A percentile compares a stretch with the other conserved stretches of the same genome.
Evolutionary conservation across 2,797 vertebrate species (phyloP).

Genomic region (Tenualosa ilisha): DNA sequence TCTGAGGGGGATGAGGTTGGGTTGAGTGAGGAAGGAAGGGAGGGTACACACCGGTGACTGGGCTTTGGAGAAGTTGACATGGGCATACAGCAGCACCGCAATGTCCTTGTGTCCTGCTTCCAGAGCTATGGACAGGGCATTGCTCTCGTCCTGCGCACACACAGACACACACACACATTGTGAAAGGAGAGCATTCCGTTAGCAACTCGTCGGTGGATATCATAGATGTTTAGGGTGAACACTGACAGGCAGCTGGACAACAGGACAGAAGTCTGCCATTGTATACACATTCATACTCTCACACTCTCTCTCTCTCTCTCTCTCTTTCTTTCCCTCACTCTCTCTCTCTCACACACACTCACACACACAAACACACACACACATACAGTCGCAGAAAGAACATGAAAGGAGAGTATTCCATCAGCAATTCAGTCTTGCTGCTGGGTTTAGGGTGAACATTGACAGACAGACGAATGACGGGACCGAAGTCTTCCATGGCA

Average conservation of each 20-base stretch:
- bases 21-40: background rate
- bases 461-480: background rate
- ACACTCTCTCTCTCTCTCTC: background rate
- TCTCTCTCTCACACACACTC: background rate
- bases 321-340: background rate
- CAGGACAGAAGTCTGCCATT: background rate
- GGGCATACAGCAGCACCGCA: constrained; percentile 92
- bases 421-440: too few relatives aligned
- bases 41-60: constrained; percentile 86
- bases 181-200: constrained; percentile 6
- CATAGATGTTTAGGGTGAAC: background rate
- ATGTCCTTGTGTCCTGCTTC: constrained; percentile 99
- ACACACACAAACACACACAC: background rate
- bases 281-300: background rate
- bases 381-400: background rate
- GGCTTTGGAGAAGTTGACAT: constrained; percentile 95
- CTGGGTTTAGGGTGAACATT: too few relatives aligned
- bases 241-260: background rate
- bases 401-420: too few relatives aligned
- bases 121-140: constrained; percentile 94
- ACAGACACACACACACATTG: background rate
- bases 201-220: background rate
- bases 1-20: background rate
- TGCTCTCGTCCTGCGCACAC: constrained; percentile 87
- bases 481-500: background rate